Evolutionary conservation across 2,797 vertebrate species (phyloP).

Genomic region (Cebuella pygmaea): DNA sequence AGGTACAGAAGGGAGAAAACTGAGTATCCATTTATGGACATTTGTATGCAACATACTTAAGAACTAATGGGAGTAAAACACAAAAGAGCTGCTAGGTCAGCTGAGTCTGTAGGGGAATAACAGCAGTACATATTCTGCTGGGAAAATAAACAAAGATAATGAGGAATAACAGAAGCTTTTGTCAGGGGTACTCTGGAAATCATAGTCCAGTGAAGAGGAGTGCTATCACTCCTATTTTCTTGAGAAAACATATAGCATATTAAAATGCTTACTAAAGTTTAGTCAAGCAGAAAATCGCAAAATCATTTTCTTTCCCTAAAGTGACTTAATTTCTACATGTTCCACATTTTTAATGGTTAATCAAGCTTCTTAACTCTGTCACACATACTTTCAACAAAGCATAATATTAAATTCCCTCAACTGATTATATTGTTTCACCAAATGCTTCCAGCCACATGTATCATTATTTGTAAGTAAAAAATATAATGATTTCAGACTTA

Average conservation of each 20-base stretch:
- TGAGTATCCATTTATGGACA: neutral
- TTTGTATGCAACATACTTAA: neutral
- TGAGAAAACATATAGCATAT: neutral
- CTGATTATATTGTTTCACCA: constrained; percentile 35
- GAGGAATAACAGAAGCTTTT: neutral
- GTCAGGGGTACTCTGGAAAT: neutral
- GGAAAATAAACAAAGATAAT: neutral
- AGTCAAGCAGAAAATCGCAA: constrained; percentile 39
- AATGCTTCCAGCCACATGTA: neutral
- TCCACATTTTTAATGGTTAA: constrained; percentile 27
- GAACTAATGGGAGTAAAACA: constrained; percentile 3
- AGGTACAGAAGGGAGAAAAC: neutral
- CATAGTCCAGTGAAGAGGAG: neutral
- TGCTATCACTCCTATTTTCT: neutral
- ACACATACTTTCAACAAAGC: neutral
- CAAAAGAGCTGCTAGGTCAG: neutral
- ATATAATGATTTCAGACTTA: constrained; percentile 46
- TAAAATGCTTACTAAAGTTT: constrained; percentile 20
- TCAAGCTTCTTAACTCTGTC: constrained; percentile 10
- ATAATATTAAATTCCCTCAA: constrained; percentile 47
- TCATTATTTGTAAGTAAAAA: constrained; percentile 59
- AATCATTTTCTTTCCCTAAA: constrained; percentile 38
- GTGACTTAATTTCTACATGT: neutral
- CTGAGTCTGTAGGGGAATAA: neutral
- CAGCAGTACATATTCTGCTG: neutral